phyloP scores from a whole-genome alignment of 2,113 vertebrate genomes.

The Nannobrachium achirus region DNA sequence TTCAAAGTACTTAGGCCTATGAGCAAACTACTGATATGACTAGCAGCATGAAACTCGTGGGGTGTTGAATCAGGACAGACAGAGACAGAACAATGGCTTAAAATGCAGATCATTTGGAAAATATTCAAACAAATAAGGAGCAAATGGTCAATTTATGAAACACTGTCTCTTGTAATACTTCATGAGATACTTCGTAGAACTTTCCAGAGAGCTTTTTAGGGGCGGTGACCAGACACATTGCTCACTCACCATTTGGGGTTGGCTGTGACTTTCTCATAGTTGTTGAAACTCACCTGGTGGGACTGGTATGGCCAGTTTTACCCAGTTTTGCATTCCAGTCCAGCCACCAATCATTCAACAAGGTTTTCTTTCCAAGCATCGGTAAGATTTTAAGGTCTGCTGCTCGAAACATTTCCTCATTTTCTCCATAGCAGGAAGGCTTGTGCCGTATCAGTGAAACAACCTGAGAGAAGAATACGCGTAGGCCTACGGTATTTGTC shows the following conservation, averaged over 20 bases:
- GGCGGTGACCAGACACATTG: background rate
- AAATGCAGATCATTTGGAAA: conserved; percentile 50
- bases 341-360: conserved; percentile 40
- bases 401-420: conserved; percentile 17
- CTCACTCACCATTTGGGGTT: background rate
- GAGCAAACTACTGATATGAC: conserved; percentile 21
- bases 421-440: conserved; percentile 33
- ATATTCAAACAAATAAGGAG: conserved; percentile 58
- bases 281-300: conserved; percentile 53
- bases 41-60: background rate
- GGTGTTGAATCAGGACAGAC: conserved; percentile 35
- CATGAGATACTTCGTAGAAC: background rate
- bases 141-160: conserved; percentile 18
- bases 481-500: background rate
- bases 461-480: background rate
- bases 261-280: conserved; percentile 18
- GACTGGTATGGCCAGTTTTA: conserved; percentile 68
- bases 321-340: conserved; percentile 6
- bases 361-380: background rate
- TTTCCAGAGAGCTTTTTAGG: background rate
- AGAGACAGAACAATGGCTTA: conserved; percentile 40
- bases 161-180: too few species aligned
- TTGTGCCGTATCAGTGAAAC: conserved; percentile 13
- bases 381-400: background rate
- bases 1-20: conserved; percentile 45